Base-by-base conservation (phyloP, 2,888 invertebrate genomes). In the Melitaea athalia region DNA sequence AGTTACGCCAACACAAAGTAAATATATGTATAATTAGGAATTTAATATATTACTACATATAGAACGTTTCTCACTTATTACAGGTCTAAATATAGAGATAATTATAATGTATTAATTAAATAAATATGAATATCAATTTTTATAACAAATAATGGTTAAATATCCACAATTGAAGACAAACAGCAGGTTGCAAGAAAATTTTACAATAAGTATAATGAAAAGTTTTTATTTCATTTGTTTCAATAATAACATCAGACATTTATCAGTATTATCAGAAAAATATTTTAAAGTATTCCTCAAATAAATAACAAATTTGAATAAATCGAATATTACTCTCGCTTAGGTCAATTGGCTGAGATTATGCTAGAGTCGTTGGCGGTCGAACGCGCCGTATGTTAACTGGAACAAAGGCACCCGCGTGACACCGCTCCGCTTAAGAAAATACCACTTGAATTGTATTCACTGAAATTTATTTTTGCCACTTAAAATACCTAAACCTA, bases 401-500 rank as follows among this genome's bases (percentile, higher is more conserved):
- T 80, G 79, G 81, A 86, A 88, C 85, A 87, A 88, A 85, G 79
- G 82, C 72, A 68, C 77, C 82, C 78, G 82, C 85, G 83, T 85
- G 85, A 85, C 85, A 81, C 78, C 78, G 76, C 79, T 81, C 77
- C 77, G 76, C 78, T 73, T 78, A 78, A 80, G 81, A 78, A 82
- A 71, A 73, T 64, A 69, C 59, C 64, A 55, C 45, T 62, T 61
- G 47, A 64, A 45, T 59, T 47, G 64, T 67, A 59, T 60, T 65
- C 49, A 42, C 50, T 14, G 43, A 53, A 50, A 63, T 67, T 63
- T 60, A 60, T 45, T 47, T 11, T 31, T 14, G 14, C 14, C 17
- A 60, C 45, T 57, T 57, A 5, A 57, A 15, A 8, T 42, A 42
- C 15, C 15, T 57, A 42, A 4, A 38, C 3, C 7, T 42, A 10